These are phyloP conservation scores for Pseudococcus jackbeardsleyi DNA, from an alignment of 2,888 invertebrate genomes.

Conservation along the genomic window DNA sequence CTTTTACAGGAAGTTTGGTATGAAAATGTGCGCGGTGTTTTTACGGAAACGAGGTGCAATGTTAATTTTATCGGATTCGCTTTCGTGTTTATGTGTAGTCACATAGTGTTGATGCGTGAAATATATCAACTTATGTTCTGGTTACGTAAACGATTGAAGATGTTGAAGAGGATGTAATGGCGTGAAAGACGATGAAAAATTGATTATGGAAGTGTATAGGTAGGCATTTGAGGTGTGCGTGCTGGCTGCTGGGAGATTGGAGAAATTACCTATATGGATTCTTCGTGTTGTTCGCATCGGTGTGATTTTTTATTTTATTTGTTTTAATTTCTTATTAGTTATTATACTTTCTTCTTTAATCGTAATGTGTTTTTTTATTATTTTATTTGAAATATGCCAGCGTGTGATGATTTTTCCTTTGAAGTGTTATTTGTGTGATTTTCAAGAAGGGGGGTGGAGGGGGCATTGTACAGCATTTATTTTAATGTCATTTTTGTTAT, in stretches of 20 bases:
- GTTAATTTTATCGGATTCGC: slow-evolving; percentile 3
- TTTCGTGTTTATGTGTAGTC: not conserved
- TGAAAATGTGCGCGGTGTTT: not conserved
- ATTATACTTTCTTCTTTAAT: not conserved
- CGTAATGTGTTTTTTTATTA: slow-evolving; percentile 7
- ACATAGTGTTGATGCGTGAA: slow-evolving; percentile 14
- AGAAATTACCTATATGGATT: not conserved
- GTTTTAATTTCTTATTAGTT: too few relatives aligned
- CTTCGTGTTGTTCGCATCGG: not conserved
- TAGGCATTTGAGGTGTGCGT: not conserved
- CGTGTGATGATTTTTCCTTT: too few relatives aligned
- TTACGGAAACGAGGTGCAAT: slow-evolving; percentile 3
- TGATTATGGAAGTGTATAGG: not conserved
- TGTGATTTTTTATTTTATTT: not conserved
- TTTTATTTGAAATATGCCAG: not conserved
- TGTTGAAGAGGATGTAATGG: slow-evolving; percentile 2
- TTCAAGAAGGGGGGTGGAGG: too few relatives aligned
- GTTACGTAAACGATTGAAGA: slow-evolving; percentile 1
- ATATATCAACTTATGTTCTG: slow-evolving; percentile 7
- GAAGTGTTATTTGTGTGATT: too few relatives aligned
- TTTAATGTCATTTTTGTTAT: too few relatives aligned
- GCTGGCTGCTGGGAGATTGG: not conserved
- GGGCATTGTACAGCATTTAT: too few relatives aligned
- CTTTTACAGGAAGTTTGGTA: not conserved
- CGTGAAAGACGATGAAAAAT: slow-evolving; percentile 2